Conservation (phyloP, 2,113 vertebrate species). For the Reinhardtius hippoglossoides region DNA sequence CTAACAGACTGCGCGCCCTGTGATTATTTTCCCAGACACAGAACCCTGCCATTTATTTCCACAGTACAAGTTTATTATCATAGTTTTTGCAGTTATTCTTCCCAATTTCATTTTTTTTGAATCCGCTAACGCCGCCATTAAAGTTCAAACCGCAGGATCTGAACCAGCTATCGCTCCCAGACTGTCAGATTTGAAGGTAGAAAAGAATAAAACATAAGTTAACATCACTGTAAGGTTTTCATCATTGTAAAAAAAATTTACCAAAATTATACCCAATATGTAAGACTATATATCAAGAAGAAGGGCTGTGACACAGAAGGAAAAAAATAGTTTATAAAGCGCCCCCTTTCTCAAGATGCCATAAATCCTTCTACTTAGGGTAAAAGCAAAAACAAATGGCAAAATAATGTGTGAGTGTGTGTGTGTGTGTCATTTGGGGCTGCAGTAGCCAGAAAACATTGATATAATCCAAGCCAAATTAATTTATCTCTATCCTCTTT, state of each 20-base stretch:
- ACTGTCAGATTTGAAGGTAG: not conserved
- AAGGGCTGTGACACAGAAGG: not conserved
- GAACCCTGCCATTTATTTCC: constrained; percentile 10
- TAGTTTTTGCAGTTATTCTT: constrained; percentile 27
- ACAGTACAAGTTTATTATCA: constrained; percentile 2
- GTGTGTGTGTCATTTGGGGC: no score
- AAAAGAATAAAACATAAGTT: not conserved
- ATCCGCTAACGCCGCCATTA: not conserved
- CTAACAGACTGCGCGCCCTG: constrained; percentile 2
- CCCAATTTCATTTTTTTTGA: not conserved
- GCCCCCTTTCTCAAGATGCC: no score
- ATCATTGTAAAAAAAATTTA: not conserved
- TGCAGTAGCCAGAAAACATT: no score
- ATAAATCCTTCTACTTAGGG: not conserved
- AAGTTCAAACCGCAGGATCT: not conserved
- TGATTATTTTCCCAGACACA: constrained; percentile 44
- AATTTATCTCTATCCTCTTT: not conserved
- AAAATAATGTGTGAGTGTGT: no score
- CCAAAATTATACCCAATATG: not conserved
- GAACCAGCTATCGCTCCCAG: not conserved
- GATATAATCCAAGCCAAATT: not conserved
- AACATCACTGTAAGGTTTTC: not conserved
- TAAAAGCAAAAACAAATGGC: no score
- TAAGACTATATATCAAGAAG: not conserved
- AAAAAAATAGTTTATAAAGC: no score